phyloP scores from a whole-genome alignment of 2,113 vertebrate genomes.

The Rostratula benghalensis region DNA sequence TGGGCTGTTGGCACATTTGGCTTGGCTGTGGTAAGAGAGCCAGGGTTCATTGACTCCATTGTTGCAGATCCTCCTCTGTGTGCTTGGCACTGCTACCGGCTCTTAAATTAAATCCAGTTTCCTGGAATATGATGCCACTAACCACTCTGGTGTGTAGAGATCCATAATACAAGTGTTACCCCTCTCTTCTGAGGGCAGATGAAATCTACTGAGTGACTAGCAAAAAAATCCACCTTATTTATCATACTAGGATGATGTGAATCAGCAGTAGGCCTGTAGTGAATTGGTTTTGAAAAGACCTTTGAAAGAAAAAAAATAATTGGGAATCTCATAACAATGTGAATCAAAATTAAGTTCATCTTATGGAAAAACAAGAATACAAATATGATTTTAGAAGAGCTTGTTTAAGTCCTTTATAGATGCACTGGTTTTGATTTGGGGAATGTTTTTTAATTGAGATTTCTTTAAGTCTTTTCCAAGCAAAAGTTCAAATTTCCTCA shows the following conservation, averaged over 20 bases:
- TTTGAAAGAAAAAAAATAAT: not conserved
- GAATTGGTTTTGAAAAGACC: not conserved
- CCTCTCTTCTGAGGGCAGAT: not conserved
- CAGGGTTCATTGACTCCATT: not conserved
- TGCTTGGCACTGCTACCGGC: not conserved
- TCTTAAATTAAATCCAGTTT: not conserved
- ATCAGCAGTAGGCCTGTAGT: not conserved
- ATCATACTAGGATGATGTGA: not conserved
- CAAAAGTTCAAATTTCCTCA: not conserved
- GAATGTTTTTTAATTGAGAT: not conserved
- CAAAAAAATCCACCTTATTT: not conserved
- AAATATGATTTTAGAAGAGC: not conserved
- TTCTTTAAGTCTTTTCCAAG: not conserved
- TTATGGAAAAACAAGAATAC: not conserved
- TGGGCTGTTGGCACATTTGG: accelerated
- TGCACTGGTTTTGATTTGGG: not conserved
- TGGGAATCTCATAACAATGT: not conserved
- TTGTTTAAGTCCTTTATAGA: not conserved
- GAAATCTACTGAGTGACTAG: not conserved
- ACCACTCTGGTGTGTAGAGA: too few relatives aligned
- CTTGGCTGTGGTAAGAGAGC: not conserved
- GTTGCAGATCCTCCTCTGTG: not conserved
- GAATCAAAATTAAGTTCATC: not conserved
- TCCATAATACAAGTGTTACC: not conserved
- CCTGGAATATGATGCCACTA: not conserved